Evolutionary conservation across 2,888 invertebrate genomes (phyloP).

Genomic region (Mythimna ferrago): DNA sequence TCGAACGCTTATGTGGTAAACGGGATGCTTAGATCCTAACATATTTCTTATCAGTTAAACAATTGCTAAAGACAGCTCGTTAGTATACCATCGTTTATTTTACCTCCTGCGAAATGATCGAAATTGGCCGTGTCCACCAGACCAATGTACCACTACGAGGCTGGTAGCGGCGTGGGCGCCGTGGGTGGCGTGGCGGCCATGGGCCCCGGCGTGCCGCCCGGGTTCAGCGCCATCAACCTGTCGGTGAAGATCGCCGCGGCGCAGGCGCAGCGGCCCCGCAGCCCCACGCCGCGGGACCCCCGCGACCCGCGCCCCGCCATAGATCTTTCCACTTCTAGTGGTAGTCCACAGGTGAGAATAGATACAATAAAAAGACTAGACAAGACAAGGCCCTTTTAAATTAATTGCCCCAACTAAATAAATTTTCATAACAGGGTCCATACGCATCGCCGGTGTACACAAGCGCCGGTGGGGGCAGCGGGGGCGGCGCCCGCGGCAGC

Average conservation of each 20-base stretch:
- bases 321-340: constrained; percentile 96
- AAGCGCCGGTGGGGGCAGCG: constrained; percentile 93
- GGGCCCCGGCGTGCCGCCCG: constrained; percentile 93
- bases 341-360: constrained; percentile 95
- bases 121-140: constrained; percentile 85
- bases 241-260: constrained; percentile 96
- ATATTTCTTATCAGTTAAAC: constrained; percentile 43
- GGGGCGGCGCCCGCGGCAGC: constrained; percentile 94
- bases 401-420: constrained; percentile 68
- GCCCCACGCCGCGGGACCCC: constrained; percentile 94
- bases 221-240: constrained; percentile 95
- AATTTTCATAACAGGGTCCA: constrained; percentile 92
- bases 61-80: constrained; percentile 47
- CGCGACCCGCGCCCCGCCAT: constrained; percentile 96
- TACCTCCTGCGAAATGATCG: constrained; percentile 48
- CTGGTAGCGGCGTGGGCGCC: constrained; percentile 89
- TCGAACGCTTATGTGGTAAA: constrained; percentile 84
- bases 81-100: constrained; percentile 56
- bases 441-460: constrained; percentile 95
- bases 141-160: constrained; percentile 96
- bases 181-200: constrained; percentile 92
- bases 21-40: constrained; percentile 75
- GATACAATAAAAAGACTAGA: constrained; percentile 57
- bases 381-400: constrained; percentile 61
- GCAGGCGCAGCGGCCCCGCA: constrained; percentile 93